Percentiles rank a stretch among this genome's conserved stretches.
phyloP scores from a whole-genome alignment of 2,113 vertebrate species.

The Elachura formosa region DNA sequence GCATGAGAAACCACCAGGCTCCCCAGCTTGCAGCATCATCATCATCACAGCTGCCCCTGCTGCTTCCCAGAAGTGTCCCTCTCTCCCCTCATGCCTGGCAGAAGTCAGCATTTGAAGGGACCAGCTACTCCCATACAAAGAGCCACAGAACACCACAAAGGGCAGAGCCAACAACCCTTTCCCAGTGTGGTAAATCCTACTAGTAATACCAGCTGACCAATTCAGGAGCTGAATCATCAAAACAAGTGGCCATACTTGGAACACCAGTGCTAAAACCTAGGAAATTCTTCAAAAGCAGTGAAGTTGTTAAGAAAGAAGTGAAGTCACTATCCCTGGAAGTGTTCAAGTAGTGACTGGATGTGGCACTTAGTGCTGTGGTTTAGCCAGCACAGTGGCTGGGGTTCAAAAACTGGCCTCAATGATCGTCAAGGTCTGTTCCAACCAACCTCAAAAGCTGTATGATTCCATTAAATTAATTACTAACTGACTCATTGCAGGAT shows the following conservation, averaged over 20 bases:
- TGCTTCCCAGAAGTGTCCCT: background rate
- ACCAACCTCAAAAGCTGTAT: background rate
- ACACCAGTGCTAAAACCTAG: background rate
- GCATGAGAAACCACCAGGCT: background rate
- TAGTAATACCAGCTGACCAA: background rate
- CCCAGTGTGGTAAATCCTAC: background rate
- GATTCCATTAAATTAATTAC: background rate
- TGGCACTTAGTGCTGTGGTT: background rate
- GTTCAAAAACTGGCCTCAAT: background rate
- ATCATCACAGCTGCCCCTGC: background rate
- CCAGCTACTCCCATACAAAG: background rate
- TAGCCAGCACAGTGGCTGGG: background rate
- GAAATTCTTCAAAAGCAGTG: background rate
- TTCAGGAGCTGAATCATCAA: background rate
- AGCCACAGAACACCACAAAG: background rate
- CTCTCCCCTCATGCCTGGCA: background rate
- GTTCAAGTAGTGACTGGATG: background rate
- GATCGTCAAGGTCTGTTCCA: background rate
- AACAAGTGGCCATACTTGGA: background rate
- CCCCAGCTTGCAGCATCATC: background rate
- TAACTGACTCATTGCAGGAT: background rate
- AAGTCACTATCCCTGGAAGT: background rate
- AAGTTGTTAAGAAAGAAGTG: background rate
- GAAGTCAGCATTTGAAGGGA: background rate
- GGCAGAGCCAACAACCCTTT: background rate